A percentile compares a stretch with the other conserved stretches of the same genome.
Evolutionary conservation across 2,888 invertebrate genomes (phyloP).

Genomic region (Ophioninae sp.): DNA sequence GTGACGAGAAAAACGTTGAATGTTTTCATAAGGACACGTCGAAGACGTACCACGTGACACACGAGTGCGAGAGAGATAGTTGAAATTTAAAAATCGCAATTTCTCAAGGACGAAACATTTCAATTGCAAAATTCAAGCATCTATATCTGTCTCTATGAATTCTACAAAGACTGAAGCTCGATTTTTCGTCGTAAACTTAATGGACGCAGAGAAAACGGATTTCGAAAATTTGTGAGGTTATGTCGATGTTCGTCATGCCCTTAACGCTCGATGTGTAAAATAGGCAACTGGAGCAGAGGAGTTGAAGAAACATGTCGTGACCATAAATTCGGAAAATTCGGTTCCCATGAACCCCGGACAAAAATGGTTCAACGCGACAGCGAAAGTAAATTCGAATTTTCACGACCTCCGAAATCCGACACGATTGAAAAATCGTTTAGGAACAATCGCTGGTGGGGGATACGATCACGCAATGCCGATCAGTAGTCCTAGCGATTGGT

Average conservation of each 20-base stretch:
- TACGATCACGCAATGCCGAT: constrained; percentile 83
- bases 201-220: no score
- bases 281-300: constrained; percentile 77
- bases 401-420: constrained; percentile 82
- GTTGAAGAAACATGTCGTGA: constrained; percentile 77
- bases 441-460: constrained; percentile 80
- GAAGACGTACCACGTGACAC: no score
- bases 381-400: constrained; percentile 74
- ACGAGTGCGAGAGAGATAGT: no score
- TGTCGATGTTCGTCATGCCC: no score
- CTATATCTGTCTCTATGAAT: no score
- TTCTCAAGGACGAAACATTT: no score
- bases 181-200: no score
- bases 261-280: neutral
- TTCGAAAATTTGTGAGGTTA: no score
- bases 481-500: constrained; percentile 68
- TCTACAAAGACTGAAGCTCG: no score
- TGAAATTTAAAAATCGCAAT: no score
- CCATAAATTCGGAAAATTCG: constrained; percentile 81
- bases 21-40: no score
- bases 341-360: constrained; percentile 78
- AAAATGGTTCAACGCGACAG: constrained; percentile 75
- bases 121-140: no score
- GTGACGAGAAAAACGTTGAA: neutral
- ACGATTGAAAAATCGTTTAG: constrained; percentile 75